Base-by-base conservation (phyloP, 2,113 vertebrate species). In the Rhineura floridana region DNA sequence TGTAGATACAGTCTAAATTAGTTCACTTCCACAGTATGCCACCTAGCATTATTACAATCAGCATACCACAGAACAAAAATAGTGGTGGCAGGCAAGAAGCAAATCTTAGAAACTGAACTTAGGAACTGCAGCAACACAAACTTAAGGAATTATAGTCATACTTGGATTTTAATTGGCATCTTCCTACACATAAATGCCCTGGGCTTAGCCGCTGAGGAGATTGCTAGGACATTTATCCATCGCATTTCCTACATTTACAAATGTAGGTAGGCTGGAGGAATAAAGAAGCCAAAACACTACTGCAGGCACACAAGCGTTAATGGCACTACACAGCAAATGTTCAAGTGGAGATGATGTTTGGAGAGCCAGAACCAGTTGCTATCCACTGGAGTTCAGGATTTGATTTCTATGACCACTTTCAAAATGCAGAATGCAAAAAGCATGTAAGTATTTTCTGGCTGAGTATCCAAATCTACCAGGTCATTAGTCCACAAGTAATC, bases 211-310 rank as follows among this genome's bases (percentile, higher is more conserved):
- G 80, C 7, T 67, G 67, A 50, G 63, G 13, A 50, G 17, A 28
- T 50, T 67, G 33, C 33, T 67, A 30, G 6, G 30, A 52, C 10
- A 80, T 48, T 87, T 79, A 44, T 50, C 13, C 13, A 67, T 21
- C 59, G 25, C 39, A 62, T 59, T 91, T 90, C 55, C 78, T 39
- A 87, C 11, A 36, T 17, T 75, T 23, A 13, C 36, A 90, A 92
- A 89, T 3, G 3, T 23, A 55, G 21, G 21, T 9, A 72, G 7
- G 59, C 23, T 3, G 10, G 88, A 19, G 81, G 55, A 59, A 59
- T 44, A 55, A 46, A 62, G 8, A 70, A 65, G 65, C 17, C 62
- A 55, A 83, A 67, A 33, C 2, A 28, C 13, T 23, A 63, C 42
- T 2, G 23, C 76, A 42, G 39, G 81, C 36, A 19, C 17, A 28